phyloP scores from a whole-genome alignment of 2,797 vertebrate species.

The Sebastolobus altivelis region DNA sequence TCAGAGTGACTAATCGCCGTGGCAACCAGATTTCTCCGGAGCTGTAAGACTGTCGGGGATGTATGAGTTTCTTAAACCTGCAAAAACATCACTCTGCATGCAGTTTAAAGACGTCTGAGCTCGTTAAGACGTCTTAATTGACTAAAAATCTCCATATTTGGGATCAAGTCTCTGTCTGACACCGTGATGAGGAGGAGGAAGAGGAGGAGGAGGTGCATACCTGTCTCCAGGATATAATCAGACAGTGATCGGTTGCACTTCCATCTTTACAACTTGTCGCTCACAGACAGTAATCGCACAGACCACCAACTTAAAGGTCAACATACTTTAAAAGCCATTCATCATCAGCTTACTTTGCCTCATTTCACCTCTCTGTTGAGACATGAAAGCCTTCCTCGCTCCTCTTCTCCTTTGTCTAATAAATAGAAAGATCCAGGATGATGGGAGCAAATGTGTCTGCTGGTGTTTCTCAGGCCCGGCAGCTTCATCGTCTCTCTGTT shows the following conservation, averaged over 20 bases:
- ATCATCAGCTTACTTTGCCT: background rate
- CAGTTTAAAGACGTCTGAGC: background rate
- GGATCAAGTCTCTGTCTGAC: background rate
- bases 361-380: background rate
- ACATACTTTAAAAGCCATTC: background rate
- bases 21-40: constrained; percentile 26
- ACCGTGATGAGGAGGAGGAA: background rate
- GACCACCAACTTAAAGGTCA: constrained; percentile 25
- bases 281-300: background rate
- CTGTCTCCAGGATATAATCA: constrained; percentile 19
- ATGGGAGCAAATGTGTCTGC: background rate
- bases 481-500: constrained; percentile 15
- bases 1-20: constrained; percentile 5
- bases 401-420: background rate
- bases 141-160: constrained; percentile 23
- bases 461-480: constrained; percentile 9
- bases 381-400: background rate
- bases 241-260: constrained; percentile 12
- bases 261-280: background rate
- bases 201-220: background rate
- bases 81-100: background rate
- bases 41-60: background rate
- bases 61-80: background rate
- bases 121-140: background rate
- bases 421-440: background rate